These are phyloP conservation scores for Zygogramma bicolorata DNA, from an alignment of 2,888 invertebrate species.

Conservation along the genomic window DNA sequence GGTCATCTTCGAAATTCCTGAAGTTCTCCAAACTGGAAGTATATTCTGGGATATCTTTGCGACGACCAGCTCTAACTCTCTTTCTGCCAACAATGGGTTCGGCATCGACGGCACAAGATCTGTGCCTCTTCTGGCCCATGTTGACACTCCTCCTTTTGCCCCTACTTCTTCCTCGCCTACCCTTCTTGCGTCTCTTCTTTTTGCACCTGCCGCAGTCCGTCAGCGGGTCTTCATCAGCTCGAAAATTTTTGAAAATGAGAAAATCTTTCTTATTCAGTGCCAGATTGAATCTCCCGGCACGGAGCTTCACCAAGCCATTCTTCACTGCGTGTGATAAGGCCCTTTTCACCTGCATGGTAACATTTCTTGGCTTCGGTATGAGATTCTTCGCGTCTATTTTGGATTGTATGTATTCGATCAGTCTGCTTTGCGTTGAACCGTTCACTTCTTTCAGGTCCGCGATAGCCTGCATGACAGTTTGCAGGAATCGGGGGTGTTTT, in stretches of 20 bases:
- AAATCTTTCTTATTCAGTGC: conserved; percentile 47
- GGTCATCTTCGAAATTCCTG: background rate
- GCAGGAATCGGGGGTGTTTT: conserved; percentile 46
- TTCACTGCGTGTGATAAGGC: conserved; percentile 53
- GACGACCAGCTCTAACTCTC: background rate
- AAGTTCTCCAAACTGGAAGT: background rate
- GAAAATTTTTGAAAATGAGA: conserved; percentile 44
- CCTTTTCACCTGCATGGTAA: conserved; percentile 48
- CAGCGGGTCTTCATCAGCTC: conserved; percentile 30
- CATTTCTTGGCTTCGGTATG: conserved; percentile 43
- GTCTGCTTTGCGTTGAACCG: conserved; percentile 51
- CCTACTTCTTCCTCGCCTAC: conserved; percentile 4
- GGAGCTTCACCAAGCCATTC: conserved; percentile 49
- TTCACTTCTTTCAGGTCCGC: conserved; percentile 49
- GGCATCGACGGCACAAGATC: background rate
- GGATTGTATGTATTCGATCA: conserved; percentile 40
- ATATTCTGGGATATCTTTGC: background rate
- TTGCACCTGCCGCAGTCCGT: conserved; percentile 23
- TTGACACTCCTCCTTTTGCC: background rate
- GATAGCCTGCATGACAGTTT: conserved; percentile 55
- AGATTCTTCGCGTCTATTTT: conserved; percentile 36
- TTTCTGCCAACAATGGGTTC: background rate
- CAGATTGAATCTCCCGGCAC: conserved; percentile 45
- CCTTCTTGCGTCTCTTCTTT: conserved; percentile 5
- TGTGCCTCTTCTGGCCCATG: background rate